phyloP scores from a whole-genome alignment of 2,888 invertebrate genomes.

The Chrysolina americana region DNA sequence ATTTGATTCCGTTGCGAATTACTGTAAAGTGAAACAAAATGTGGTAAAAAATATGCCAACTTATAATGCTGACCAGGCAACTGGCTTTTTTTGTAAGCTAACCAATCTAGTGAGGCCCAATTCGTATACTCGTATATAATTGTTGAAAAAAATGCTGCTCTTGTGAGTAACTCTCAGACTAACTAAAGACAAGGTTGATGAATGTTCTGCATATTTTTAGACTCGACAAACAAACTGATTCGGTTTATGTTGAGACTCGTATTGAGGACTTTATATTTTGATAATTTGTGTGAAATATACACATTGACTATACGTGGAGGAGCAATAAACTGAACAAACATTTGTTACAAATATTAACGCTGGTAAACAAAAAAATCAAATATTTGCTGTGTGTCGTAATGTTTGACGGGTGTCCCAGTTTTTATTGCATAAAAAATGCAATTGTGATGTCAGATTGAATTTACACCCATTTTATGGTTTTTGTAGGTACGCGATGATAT shows the following conservation, averaged over 20 bases:
- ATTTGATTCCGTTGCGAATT: no score
- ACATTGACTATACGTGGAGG: conserved; percentile 36
- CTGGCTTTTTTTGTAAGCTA: no score
- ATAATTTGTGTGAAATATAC: conserved; percentile 20
- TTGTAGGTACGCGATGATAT: neutral
- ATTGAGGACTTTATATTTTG: conserved; percentile 13
- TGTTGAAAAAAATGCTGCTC: no score
- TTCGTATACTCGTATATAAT: no score
- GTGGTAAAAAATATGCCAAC: no score
- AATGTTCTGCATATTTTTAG: neutral
- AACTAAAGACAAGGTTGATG: neutral
- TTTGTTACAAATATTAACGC: conserved; percentile 45
- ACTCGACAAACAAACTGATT: neutral
- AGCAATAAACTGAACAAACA: conserved; percentile 47
- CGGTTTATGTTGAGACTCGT: neutral
- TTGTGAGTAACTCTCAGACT: no score
- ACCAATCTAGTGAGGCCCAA: no score
- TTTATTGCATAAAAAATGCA: conserved; percentile 5
- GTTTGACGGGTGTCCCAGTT: conserved; percentile 37
- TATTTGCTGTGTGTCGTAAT: conserved; percentile 42
- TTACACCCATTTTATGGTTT: neutral
- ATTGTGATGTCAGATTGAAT: neutral
- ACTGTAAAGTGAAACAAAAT: no score
- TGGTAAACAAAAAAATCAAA: conserved; percentile 43
- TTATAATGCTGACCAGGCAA: no score